Base-by-base conservation (phyloP, 2,888 invertebrate species). In the Tethea ocularis region DNA sequence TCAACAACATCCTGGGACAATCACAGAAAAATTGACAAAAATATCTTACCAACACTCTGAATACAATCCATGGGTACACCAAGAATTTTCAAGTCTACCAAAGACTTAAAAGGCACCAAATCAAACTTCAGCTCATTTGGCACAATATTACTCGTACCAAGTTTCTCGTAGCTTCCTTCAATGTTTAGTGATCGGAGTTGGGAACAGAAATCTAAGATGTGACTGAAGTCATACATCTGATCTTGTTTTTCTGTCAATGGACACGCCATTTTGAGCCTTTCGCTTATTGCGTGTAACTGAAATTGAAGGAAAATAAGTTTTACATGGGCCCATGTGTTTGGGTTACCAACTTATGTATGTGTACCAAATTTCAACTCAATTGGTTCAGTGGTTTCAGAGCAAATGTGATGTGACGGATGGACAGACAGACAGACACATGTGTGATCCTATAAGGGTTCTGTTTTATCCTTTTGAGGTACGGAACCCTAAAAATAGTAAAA, bases 231-330 rank as follows among this genome's bases (percentile, higher is more conserved):
- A 75, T 95, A 97, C 84, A 96, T 95, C 71, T 96, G 96, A 74
- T 97, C 97, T 24, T 94, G 94, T 63, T 96, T 95, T 78, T 97
- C 97, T 61, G 95, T 94, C 1, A 95, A 94, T 0, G 98, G 97
- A 81, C 98, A 97, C 0, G 98, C 97, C 74, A 97, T 95, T 84
- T 96, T 97, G 56, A 98, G 93, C 67, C 98, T 94, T 84, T 97
- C 96, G 79, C 97, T 98, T 60, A 99, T 96, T n/a, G 99, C 97
- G 87, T 97, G 96, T 26, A 99, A 89, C 96, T 99, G 94, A 61
- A 94, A 95, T 38, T 38, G 4, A n/a, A n/a, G n/a, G 6, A 33
- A 33, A 38, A 10, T n/a, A 38, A 2, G 10, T 5, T 38, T 13
- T 33, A 2, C 33, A 33, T 33, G 13, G 29, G 8, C 8, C 8